Conservation (phyloP, 2,888 invertebrate genomes). For the Netelia fuscicornis region DNA sequence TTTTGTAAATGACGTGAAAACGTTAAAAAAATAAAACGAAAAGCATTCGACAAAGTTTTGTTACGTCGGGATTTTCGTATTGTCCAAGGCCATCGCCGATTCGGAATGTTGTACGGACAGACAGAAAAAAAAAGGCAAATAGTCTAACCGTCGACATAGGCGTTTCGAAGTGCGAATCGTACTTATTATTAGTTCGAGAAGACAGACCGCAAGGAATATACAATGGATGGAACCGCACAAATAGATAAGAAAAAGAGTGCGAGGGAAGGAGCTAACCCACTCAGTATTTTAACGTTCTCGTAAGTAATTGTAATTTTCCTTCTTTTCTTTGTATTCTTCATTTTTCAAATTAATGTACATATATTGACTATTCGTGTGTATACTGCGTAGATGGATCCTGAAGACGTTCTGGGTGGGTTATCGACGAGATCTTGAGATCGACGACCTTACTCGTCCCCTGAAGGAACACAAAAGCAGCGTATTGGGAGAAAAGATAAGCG, state of each 20-base stretch:
- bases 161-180: not conserved
- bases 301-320: conserved; percentile 78
- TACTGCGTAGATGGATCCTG: conserved; percentile 88
- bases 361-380: not conserved
- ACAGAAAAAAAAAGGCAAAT: conserved; percentile 27
- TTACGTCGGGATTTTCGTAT: conserved; percentile 14
- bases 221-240: conserved; percentile 81
- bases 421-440: conserved; percentile 88
- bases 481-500: conserved; percentile 88
- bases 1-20: conserved; percentile 8
- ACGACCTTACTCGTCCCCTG: conserved; percentile 89
- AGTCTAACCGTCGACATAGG: conserved; percentile 9
- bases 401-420: conserved; percentile 90
- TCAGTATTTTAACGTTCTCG: conserved; percentile 87
- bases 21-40: not conserved
- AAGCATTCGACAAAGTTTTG: not conserved
- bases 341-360: too few species aligned
- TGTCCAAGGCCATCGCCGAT: conserved; percentile 31
- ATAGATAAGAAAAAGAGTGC: conserved; percentile 84
- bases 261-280: conserved; percentile 86
- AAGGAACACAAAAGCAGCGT: conserved; percentile 89
- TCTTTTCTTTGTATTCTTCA: too few species aligned
- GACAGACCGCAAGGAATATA: not conserved
- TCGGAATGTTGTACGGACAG: conserved; percentile 37
- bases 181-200: not conserved